These are phyloP conservation scores for Centropyge bicolor DNA, from an alignment of 2,797 vertebrate genomes.

Conservation along the genomic window DNA sequence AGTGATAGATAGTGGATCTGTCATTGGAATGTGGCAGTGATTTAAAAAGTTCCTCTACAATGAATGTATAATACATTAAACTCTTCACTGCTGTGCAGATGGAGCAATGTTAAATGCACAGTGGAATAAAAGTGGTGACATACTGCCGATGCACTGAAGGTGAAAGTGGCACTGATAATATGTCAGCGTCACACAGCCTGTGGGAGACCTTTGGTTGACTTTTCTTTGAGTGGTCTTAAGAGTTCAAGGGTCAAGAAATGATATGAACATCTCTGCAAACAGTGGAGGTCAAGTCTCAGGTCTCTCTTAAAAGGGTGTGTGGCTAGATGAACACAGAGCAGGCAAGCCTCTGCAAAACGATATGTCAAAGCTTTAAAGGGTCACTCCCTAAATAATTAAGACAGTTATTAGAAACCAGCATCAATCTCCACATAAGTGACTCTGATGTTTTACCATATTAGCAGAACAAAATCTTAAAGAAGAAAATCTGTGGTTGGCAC, in stretches of 20 bases:
- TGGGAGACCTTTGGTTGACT: slow-evolving; percentile 68
- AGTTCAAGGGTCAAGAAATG: background rate
- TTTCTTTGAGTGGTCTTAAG: slow-evolving; percentile 57
- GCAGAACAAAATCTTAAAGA: background rate
- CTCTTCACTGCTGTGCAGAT: background rate
- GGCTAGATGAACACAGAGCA: background rate
- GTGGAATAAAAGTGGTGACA: background rate
- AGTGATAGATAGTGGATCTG: background rate
- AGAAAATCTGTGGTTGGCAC: slow-evolving; percentile 21
- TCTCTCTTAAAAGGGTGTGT: background rate
- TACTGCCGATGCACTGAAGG: background rate
- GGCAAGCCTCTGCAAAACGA: slow-evolving; percentile 10
- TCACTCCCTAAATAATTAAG: background rate
- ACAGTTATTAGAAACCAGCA: background rate
- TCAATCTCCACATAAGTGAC: background rate
- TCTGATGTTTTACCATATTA: background rate
- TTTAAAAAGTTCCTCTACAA: background rate
- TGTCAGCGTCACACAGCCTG: slow-evolving; percentile 6
- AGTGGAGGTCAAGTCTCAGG: background rate
- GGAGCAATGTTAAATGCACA: background rate
- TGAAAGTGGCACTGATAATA: slow-evolving; percentile 6
- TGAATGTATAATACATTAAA: background rate
- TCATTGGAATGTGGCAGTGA: background rate
- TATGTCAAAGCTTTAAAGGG: slow-evolving; percentile 40
- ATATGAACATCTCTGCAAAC: background rate